phyloP scores from a whole-genome alignment of 2,113 vertebrate species.

The Oreochromis aureus region DNA sequence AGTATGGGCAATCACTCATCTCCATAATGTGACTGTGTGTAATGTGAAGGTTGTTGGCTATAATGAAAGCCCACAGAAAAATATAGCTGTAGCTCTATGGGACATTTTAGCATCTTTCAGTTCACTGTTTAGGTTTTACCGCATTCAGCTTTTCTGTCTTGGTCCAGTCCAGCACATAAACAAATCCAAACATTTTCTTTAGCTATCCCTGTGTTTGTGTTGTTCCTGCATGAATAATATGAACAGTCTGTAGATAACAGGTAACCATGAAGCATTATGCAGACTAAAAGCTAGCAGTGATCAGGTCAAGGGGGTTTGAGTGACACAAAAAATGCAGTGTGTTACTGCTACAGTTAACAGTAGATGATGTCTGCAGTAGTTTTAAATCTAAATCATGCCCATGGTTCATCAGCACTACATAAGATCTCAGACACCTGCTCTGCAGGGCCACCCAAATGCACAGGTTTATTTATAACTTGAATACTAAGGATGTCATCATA shows the following conservation, averaged over 20 bases:
- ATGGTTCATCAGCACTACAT: not conserved
- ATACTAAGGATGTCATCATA: constrained; percentile 43
- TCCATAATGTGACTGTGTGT: not conserved
- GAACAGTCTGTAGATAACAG: not conserved
- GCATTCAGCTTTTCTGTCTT: not conserved
- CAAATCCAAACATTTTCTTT: not conserved
- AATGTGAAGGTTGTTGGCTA: not conserved
- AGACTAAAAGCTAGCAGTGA: not conserved
- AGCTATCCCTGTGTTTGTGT: not conserved
- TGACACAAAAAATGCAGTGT: not conserved
- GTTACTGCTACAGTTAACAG: not conserved
- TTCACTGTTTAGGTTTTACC: not conserved
- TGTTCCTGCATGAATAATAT: not conserved
- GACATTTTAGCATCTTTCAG: not conserved
- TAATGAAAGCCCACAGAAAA: not conserved
- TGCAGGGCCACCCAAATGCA: not conserved
- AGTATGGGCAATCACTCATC: not conserved
- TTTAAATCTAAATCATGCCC: not conserved
- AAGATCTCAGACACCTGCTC: constrained; percentile 33
- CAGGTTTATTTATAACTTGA: constrained; percentile 43
- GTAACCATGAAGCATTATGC: not conserved
- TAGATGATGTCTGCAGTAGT: not conserved
- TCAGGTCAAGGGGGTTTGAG: not conserved
- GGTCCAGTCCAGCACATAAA: not conserved
- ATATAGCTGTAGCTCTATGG: not conserved